Evolutionary conservation across 1,140 invertebrate genomes (phyloP), one percentile per base, ranked within the genome.

Genomic region (Hirudo medicinalis): DNA sequence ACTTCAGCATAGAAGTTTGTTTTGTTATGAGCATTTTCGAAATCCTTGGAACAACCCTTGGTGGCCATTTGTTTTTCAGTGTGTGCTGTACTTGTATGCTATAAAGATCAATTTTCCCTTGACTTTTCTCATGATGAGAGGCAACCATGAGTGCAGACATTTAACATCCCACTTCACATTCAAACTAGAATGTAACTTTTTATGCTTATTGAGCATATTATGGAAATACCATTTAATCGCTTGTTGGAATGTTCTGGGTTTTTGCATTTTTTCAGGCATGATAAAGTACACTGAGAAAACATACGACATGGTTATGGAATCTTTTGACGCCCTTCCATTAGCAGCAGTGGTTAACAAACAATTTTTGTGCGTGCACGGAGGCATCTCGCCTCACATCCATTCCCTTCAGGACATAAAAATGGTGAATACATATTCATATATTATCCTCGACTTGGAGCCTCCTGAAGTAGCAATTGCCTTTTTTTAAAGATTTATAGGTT

Each of bases 121-220:
- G 81, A 99, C 95, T 81, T 88, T 99, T 85, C 98, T 93, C 86
- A 88, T 99, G 83, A 88, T 99, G 84, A 89, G 96, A 84, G 96
- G 96, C 81, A 99, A 99, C 84, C 96, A 99, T 85, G 97, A 99
- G 86, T 99, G 96, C 87, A 90, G 96, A 83, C 96, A 99, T 88
- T 88, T 99, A 82, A 99, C 96, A 83, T 96, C 99, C 87, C 99
- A 99, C 85, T 99, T 99, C 87, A 99, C 96, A 79, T 99, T 99
- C 88, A 99, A 99, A 86, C 94, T 98, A 87, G 97, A 99, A 90
- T 99, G 96, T 91, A 91, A 96, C 91, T 57, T n/a, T 2, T 25
- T 5, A n/a, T 9, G 1, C 8, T 63, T 63, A 63, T 22, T 22
- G 9, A 63, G 29, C 19, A 0, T 63, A 63, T 63, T 63, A 13